Evolutionary conservation across 2,113 vertebrate species (phyloP), one percentile per base, ranked within the genome.

Genomic region (Loxodonta africana): DNA sequence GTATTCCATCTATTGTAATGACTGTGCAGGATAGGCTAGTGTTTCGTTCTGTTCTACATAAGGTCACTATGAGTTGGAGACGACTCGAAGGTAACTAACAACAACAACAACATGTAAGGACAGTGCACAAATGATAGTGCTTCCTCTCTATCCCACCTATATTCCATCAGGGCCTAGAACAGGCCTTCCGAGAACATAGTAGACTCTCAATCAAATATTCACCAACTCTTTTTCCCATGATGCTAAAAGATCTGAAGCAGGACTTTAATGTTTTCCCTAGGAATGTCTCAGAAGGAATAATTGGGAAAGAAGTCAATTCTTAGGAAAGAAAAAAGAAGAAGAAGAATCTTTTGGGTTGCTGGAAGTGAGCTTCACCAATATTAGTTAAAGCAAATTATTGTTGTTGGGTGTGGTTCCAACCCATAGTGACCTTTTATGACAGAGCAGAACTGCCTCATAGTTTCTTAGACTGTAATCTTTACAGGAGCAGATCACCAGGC

Each of bases 211-310:
- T 14, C 23, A 10, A 44, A 63, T 21, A 63, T 23, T 77, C 73
- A 37, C 83, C n/a, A 46, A 8, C 12, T 91, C 57, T 44, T 51
- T 65, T 46, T 53, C n/a, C 81, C 11, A 0, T 0, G 8, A 60
- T 20, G 33, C 53, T 33, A 46, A 85, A 91, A 37, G 51, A 15
- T 67, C 33, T 33, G 51, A 30, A 53, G 62, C 77, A 82, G n/a
- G 69, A 81, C 37, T 93, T 84, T 86, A 15, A 5, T 23, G 14
- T 51, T 12, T 92, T 92, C 41, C 90, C 94, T 78, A 95, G 51
- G 46, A 91, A 37, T 30, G 1, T 81, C 92, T 90, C 77, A 44
- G 91, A 51, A 65, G 51, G 76, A 81, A 83, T 6, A 44, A 86
- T 0, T 21, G 46, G 37, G n/a, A 74, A 78, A 83, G 48, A 62